These are phyloP conservation scores for Spilarctia lutea DNA, from an alignment of 2,888 invertebrate genomes.

Conservation along the genomic window DNA sequence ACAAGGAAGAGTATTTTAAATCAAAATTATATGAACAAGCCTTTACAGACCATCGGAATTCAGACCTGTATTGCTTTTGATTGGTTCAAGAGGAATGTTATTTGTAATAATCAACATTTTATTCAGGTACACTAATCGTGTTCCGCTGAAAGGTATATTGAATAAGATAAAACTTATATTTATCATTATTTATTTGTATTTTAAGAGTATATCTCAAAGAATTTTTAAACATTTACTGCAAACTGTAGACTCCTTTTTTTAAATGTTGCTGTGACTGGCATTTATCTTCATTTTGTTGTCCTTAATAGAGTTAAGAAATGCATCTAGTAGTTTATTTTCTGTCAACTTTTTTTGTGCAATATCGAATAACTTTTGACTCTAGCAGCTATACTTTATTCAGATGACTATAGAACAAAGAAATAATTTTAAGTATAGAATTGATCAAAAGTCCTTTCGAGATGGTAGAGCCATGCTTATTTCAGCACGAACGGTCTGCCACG, in stretches of 20 bases:
- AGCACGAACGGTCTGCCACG: no score
- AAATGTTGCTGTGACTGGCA: no score
- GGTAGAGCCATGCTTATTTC: no score
- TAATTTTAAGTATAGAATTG: no score
- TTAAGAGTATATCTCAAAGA: not conserved
- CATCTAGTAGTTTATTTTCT: not conserved
- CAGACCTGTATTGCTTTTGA: constrained; percentile 51
- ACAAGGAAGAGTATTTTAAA: not conserved
- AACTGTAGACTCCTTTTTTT: not conserved
- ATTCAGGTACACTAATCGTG: constrained; percentile 47
- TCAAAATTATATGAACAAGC: constrained; percentile 16
- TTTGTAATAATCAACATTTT: constrained; percentile 48
- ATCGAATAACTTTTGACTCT: not conserved
- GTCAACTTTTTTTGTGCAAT: not conserved
- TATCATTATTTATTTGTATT: not conserved
- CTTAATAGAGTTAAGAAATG: not conserved
- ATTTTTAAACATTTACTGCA: no score
- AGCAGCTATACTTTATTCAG: not conserved
- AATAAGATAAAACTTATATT: not conserved
- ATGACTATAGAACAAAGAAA: no score
- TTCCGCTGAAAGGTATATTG: constrained; percentile 25
- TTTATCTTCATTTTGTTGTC: no score
- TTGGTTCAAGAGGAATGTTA: constrained; percentile 52
- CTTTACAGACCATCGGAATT: constrained; percentile 49
- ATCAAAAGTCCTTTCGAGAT: no score